Evolutionary conservation across 1,140 invertebrate species (phyloP).

Genomic region (Drosophila pseudoobscura): DNA sequence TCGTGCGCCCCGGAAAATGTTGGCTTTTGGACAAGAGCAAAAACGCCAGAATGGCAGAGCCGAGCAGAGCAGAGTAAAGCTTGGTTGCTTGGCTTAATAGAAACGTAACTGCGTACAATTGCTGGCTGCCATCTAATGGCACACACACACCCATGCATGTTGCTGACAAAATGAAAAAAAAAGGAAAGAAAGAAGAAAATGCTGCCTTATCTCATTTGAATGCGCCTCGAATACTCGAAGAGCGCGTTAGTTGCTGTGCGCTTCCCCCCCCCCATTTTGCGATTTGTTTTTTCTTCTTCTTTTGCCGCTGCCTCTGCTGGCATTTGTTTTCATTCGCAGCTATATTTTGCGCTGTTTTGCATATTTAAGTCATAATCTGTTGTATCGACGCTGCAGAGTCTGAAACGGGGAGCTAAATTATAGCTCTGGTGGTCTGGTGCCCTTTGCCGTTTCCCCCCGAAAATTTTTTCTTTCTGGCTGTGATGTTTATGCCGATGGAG

Average conservation of each 20-base stretch:
- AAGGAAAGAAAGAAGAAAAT: conserved; percentile 16
- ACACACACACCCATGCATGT: conserved; percentile 50
- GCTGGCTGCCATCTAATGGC: conserved; percentile 59
- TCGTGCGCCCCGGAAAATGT: conserved; percentile 54
- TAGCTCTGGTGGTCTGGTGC: conserved; percentile 10
- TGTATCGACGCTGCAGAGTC: conserved; percentile 43
- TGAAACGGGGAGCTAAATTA: conserved; percentile 30
- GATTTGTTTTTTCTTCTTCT: not conserved
- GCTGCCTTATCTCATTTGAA: conserved; percentile 61
- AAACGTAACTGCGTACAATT: conserved; percentile 69
- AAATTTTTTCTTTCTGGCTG: conserved; percentile 44
- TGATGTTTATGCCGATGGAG: conserved; percentile 41
- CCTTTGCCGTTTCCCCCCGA: not conserved
- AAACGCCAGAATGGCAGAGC: not conserved
- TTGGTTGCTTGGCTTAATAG: conserved; percentile 59
- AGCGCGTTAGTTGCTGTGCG: conserved; percentile 49
- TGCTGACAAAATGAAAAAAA: conserved; percentile 9
- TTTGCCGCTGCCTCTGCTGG: conserved; percentile 12
- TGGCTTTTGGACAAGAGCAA: conserved; percentile 42
- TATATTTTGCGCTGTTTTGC: conserved; percentile 54
- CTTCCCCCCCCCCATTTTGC: not conserved
- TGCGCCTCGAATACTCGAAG: conserved; percentile 45
- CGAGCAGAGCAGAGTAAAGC: not conserved
- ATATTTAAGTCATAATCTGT: conserved; percentile 64
- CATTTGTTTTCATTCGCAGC: conserved; percentile 59